A percentile compares a stretch with the other conserved stretches of the same genome.
Evolutionary conservation across 1,140 invertebrate species (phyloP).

Genomic region (Lordiphosa collinella): DNA sequence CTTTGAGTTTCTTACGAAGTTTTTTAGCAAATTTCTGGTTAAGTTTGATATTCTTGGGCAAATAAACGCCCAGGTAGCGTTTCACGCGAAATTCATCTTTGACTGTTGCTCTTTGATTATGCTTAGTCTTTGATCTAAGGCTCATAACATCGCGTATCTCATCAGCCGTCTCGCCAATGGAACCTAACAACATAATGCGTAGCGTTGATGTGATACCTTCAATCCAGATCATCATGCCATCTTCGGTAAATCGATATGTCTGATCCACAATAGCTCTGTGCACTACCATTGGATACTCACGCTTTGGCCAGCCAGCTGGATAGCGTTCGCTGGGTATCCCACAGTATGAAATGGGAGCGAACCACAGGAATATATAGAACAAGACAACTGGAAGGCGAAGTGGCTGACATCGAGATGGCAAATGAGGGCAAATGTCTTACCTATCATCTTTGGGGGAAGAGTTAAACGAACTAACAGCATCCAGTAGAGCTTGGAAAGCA

Average conservation of each 20-base stretch:
- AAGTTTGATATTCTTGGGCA: not conserved
- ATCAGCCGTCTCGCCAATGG: slow-evolving; percentile 1
- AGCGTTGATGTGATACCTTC: not conserved
- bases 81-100: not conserved
- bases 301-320: not conserved
- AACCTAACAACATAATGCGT: not conserved
- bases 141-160: slow-evolving; percentile 2
- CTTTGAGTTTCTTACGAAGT: not conserved
- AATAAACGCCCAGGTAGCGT: not conserved
- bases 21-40: not conserved
- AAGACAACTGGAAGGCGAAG: not conserved
- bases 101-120: not conserved
- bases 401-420: no score
- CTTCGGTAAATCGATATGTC: not conserved
- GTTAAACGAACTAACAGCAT: no score
- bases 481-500: no score
- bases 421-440: no score
- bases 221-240: not conserved
- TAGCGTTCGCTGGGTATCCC: slow-evolving; percentile 1
- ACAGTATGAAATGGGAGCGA: not conserved
- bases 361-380: not conserved
- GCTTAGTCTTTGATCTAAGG: not conserved
- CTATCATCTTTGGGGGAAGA: no score
- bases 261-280: not conserved
- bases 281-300: not conserved